Evolutionary conservation across 2,888 invertebrate genomes (phyloP).

Genomic region (Pseudeuparius sepicola): DNA sequence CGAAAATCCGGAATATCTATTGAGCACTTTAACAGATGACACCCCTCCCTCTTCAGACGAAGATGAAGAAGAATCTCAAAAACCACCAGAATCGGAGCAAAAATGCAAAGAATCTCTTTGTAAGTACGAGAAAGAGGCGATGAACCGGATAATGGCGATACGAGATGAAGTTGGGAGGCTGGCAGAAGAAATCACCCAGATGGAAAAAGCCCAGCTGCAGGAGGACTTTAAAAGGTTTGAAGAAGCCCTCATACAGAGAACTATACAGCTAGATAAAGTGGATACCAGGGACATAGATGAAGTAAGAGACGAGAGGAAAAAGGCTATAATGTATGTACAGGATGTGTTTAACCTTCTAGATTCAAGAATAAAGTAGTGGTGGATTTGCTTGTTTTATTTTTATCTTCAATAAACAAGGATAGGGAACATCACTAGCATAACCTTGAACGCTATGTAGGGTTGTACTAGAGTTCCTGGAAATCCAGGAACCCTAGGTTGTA

Average conservation of each 20-base stretch:
- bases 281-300: slow-evolving; percentile 20
- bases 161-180: slow-evolving; percentile 17
- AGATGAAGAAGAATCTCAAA: no score
- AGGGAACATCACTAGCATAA: no score
- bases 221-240: slow-evolving; percentile 19
- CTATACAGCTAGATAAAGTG: slow-evolving; percentile 22
- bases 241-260: slow-evolving; percentile 23
- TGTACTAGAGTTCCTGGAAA: no score
- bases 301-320: slow-evolving; percentile 21
- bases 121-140: slow-evolving; percentile 14
- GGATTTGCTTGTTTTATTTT: no score
- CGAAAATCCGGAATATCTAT: slow-evolving; percentile 12
- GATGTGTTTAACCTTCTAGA: slow-evolving; percentile 20
- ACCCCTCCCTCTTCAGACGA: no score
- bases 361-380: no score
- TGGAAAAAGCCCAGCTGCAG: slow-evolving; percentile 13
- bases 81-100: no score
- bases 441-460: no score
- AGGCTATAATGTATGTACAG: slow-evolving; percentile 22
- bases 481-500: no score
- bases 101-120: no score
- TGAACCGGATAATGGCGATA: slow-evolving; percentile 16
- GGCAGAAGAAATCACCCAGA: slow-evolving; percentile 13
- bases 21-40: slow-evolving; percentile 13
- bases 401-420: no score